Percentiles rank a stretch among this genome's conserved stretches.
Evolutionary conservation across 2,888 invertebrate genomes (phyloP).

Genomic region (Cartodere bifasciata): DNA sequence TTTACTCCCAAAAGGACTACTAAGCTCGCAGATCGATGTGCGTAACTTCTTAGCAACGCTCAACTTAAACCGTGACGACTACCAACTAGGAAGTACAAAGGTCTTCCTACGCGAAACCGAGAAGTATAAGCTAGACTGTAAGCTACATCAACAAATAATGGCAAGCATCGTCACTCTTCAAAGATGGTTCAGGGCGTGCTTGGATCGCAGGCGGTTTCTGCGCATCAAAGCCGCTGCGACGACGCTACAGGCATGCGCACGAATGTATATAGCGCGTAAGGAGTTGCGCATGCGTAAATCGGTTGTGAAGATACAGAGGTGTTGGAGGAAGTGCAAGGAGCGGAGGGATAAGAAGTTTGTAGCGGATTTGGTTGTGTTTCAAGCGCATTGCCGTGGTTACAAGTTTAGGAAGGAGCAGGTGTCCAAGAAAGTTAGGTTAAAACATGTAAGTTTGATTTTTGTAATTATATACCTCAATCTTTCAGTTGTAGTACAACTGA

Average conservation of each 20-base stretch:
- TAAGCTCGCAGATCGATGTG: constrained; percentile 79
- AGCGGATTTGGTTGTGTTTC: constrained; percentile 47
- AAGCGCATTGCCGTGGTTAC: constrained; percentile 60
- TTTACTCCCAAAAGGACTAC: constrained; percentile 71
- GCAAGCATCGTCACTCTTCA: constrained; percentile 85
- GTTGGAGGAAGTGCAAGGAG: constrained; percentile 59
- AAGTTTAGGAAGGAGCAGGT: constrained; percentile 47
- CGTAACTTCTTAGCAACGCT: constrained; percentile 70
- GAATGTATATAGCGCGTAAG: constrained; percentile 52
- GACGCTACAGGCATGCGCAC: constrained; percentile 61
- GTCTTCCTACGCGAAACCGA: constrained; percentile 91
- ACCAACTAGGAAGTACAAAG: constrained; percentile 78
- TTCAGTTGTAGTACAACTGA: too few relatives aligned
- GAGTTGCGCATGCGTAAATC: constrained; percentile 40
- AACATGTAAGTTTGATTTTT: too few relatives aligned
- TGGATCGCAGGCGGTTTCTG: constrained; percentile 67
- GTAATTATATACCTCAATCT: too few relatives aligned
- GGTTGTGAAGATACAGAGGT: constrained; percentile 60
- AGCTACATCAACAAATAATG: constrained; percentile 88
- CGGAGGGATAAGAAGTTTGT: constrained; percentile 53
- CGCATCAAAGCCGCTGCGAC: constrained; percentile 60
- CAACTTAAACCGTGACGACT: constrained; percentile 78
- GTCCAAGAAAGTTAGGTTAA: too few relatives aligned
- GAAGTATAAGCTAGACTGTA: constrained; percentile 82
- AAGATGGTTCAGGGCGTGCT: constrained; percentile 74